Evolutionary conservation across 2,888 invertebrate genomes (phyloP), one percentile per base, ranked within the genome.

Genomic region (Ophion slaviceki): DNA sequence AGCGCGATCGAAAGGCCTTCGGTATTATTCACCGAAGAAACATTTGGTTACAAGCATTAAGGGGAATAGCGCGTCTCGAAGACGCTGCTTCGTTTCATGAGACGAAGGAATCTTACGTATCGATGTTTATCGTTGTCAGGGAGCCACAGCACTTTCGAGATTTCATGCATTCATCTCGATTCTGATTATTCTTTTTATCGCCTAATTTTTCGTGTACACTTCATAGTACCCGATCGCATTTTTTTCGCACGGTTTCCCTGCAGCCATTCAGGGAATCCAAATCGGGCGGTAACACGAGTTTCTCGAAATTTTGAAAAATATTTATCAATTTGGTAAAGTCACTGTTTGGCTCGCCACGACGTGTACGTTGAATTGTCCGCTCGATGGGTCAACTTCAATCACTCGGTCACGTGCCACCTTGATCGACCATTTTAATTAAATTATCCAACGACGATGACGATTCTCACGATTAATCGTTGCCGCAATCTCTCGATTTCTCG

Each of bases 251-350:
- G 94, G 95, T 94, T 95, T 95, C 94, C 93, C 95, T 95, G 95
- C 96, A 96, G 96, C 96, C 96, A 96, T 95, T 95, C 95, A 95
- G 95, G 94, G 93, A 94, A 95, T 94, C 94, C 95, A 94, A 90
- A 88, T 88, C 93, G 93, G 94, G 94, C 93, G 95, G 94, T 94
- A 94, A 77, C 82, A 36, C 84, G 72, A 20, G 57, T 62, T 80
- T 64, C 68, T 85, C 59, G 64, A 20, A 57, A 72, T 57, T 70
- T 57, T 74, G 7, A 66, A 32, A 67, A n/a, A 14, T 24, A 67
- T 85, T 84, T 85, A 74, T 32, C 45, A 82, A 78, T 84, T 81
- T 79, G 17, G 32, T 79, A 75, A 83, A 86, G 71, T 74, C 61
- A 45, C 28, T 78, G 62, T 79, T 86, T 76, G 87, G 72, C 72